phyloP scores from a whole-genome alignment of 2,888 invertebrate genomes.

The Trilocha varians region DNA sequence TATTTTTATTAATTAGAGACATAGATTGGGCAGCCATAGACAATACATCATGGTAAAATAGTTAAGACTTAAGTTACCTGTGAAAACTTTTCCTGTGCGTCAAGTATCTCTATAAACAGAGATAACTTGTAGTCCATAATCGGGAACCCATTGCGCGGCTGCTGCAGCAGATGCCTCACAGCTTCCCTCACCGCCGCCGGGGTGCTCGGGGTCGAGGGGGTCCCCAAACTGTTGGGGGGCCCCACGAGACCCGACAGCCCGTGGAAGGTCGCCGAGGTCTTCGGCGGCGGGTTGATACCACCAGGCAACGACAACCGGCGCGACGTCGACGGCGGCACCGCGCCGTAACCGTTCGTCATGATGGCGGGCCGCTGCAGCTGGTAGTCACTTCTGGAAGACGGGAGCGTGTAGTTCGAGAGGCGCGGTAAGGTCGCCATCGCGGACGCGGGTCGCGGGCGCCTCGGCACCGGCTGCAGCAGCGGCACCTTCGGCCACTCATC shows the following conservation, averaged over 20 bases:
- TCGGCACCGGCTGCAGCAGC: constrained; percentile 70
- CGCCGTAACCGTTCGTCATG: constrained; percentile 66
- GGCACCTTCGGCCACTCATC: constrained; percentile 63
- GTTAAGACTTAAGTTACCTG: too few species aligned
- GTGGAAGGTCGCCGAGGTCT: constrained; percentile 77
- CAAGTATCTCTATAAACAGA: constrained; percentile 86
- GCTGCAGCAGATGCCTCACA: constrained; percentile 77
- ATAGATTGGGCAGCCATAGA: too few species aligned
- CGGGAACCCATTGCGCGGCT: constrained; percentile 82
- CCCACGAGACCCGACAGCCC: constrained; percentile 59
- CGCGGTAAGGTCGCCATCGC: constrained; percentile 54
- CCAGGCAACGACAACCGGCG: constrained; percentile 72
- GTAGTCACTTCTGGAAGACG: constrained; percentile 76
- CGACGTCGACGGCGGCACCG: constrained; percentile 64
- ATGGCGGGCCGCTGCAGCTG: constrained; percentile 72
- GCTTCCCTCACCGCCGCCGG: constrained; percentile 80
- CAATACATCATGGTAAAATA: too few species aligned
- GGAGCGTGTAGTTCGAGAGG: constrained; percentile 56
- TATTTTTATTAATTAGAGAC: too few species aligned
- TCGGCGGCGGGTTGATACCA: constrained; percentile 63
- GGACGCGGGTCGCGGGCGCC: constrained; percentile 62
- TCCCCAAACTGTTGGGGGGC: constrained; percentile 36
- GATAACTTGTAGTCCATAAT: constrained; percentile 85
- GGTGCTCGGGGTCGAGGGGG: constrained; percentile 66
- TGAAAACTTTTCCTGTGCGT: constrained; percentile 86